phyloP scores from a whole-genome alignment of 2,888 invertebrate genomes.

The Melanostoma mellinum region DNA sequence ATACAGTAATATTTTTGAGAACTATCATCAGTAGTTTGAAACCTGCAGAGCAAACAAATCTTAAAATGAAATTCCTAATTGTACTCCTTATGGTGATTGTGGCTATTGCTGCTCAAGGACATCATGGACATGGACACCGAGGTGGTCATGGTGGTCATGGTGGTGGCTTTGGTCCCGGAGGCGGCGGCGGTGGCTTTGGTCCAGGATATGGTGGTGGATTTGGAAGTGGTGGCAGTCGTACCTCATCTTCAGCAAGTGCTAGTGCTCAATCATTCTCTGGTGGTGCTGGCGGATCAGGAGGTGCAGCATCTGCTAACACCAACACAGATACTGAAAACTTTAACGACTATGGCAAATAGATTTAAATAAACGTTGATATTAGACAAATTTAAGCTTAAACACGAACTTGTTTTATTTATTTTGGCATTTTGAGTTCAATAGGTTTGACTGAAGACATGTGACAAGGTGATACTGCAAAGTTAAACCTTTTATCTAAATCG shows the following conservation, averaged over 20 bases:
- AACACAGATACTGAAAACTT: background rate
- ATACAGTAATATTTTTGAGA: background rate
- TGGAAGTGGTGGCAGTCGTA: background rate
- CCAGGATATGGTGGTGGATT: background rate
- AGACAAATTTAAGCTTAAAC: background rate
- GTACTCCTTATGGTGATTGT: slow-evolving; percentile 30
- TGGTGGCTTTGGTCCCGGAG: slow-evolving; percentile 5
- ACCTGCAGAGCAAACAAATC: slow-evolving; percentile 7
- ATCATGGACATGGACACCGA: no score
- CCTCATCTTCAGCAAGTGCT: slow-evolving; percentile 6
- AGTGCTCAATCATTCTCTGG: slow-evolving; percentile 26
- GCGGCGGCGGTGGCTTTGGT: background rate
- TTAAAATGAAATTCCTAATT: slow-evolving; percentile 26
- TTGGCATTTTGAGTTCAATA: no score
- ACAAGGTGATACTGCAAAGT: no score
- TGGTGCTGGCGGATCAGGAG: slow-evolving; percentile 4
- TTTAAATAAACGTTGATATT: background rate
- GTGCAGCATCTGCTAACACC: slow-evolving; percentile 17
- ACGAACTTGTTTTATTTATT: background rate
- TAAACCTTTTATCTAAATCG: no score
- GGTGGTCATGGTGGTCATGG: slow-evolving; percentile 6
- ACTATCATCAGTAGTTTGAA: slow-evolving; percentile 15
- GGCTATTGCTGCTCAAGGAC: slow-evolving; percentile 9
- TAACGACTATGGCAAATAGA: background rate
- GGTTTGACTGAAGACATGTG: no score